Evolutionary conservation across 2,113 vertebrate species (phyloP), one percentile per base, ranked within the genome.

Genomic region (Stomatorhinus ivindoensis): DNA sequence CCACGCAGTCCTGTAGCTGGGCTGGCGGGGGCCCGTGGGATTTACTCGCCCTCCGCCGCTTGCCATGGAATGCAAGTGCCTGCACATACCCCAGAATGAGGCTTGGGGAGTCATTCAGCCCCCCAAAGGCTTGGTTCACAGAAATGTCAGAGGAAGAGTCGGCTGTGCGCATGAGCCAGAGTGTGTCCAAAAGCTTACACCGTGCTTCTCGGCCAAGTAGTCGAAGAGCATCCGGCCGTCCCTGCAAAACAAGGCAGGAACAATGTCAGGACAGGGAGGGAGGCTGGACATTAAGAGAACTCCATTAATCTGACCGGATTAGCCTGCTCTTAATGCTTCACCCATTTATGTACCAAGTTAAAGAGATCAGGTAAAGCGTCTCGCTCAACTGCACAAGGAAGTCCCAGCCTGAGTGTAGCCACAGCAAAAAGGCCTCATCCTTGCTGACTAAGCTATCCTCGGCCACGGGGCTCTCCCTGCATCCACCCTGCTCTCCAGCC

Each of bases 171-270:
- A n/a, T 6, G 61, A 53, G 17, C 35, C 8, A 92, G 89, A 91
- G 95, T 92, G 92, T 90, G 93, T 94, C 92, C 94, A 93, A 21
- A n/a, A 9, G 95, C 97, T 95, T 96, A 97, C 97, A 90, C 95
- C 95, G 91, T 97, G 97, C 89, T 97, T 97, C 86, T 97, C 97
- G 2, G 97, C 97, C 92, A 97, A 93, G 89, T 97, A 97, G 88
- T 97, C 97, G 95, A 97, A 97, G 15, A 97, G 93, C 97, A 97
- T 97, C 88, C 97, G 95, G 58, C 97, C 97, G 44, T 97, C 97
- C 92, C 97, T 97, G 55, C 27, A 94, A 95, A 69, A 85, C 69
- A 88, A 27, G 89, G 86, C 17, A 80, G 50, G 0, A 90, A 50
- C 19, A 80, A 48, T 10, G 86, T 47, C 44, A 46, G 42, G 8